Evolutionary conservation across 2,113 vertebrate genomes (phyloP).

Genomic region (Amazona guildingii): DNA sequence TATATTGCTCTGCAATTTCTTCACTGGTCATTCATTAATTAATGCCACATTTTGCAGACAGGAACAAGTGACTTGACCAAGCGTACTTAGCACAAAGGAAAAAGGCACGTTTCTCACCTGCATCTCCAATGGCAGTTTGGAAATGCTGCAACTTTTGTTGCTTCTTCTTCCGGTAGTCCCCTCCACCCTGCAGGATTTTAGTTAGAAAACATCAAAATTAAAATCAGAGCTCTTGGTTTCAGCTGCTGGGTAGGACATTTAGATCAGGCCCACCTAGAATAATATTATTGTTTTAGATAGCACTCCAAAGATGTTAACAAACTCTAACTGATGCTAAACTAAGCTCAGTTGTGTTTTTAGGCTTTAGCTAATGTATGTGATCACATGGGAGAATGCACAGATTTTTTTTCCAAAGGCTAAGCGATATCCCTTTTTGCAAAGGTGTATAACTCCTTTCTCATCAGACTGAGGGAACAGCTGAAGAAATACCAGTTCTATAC

Average conservation of each 20-base stretch:
- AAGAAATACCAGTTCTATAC: not conserved
- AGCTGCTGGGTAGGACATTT: not conserved
- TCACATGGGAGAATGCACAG: not conserved
- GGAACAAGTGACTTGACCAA: not conserved
- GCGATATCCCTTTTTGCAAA: not conserved
- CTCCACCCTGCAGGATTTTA: not conserved
- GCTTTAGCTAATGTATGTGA: not conserved
- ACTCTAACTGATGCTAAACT: not conserved
- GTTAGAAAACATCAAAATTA: not conserved
- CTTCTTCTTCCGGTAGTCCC: not conserved
- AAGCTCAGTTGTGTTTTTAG: not conserved
- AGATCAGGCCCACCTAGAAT: not conserved
- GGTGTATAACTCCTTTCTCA: not conserved
- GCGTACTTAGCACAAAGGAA: not conserved
- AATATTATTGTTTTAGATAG: not conserved
- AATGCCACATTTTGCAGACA: not conserved
- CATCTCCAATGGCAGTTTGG: not conserved
- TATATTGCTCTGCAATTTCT: not conserved
- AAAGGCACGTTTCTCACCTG: not conserved
- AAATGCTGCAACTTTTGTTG: rapidly evolving
- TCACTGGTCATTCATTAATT: not conserved
- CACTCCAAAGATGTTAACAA: not conserved
- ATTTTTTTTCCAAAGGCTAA: not conserved
- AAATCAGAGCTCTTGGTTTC: not conserved
- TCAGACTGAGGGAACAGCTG: not conserved